phyloP scores from a whole-genome alignment of 2,888 invertebrate species.

The Sylvicola cinctus region DNA sequence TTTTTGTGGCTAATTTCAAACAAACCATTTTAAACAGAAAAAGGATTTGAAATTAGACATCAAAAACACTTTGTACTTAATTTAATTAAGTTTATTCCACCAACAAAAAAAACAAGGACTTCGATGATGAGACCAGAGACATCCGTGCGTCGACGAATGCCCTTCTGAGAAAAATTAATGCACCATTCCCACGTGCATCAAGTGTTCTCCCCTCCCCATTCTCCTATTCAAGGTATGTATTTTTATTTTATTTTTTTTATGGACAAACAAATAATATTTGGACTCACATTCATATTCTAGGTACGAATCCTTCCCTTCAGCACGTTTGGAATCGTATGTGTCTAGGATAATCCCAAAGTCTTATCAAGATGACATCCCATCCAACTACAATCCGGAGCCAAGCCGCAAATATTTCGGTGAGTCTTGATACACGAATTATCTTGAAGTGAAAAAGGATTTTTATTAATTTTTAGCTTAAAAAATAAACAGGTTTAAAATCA shows the following conservation, averaged over 20 bases:
- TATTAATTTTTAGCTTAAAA: too few species aligned
- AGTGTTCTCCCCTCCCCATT: conserved; percentile 29
- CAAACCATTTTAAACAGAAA: too few species aligned
- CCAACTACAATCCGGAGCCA: neutral
- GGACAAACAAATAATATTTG: conserved; percentile 6
- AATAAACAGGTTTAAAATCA: too few species aligned
- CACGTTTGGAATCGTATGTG: neutral
- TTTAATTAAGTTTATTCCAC: too few species aligned
- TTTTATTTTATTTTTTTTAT: conserved; percentile 5
- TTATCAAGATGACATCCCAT: neutral
- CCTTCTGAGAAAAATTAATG: conserved; percentile 51
- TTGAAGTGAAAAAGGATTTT: neutral
- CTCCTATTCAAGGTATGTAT: conserved; percentile 18
- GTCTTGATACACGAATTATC: neutral
- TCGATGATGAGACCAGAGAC: conserved; percentile 62
- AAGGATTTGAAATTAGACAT: too few species aligned
- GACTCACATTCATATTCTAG: neutral
- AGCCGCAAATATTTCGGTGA: conserved; percentile 2
- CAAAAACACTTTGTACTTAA: too few species aligned
- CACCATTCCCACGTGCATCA: conserved; percentile 49
- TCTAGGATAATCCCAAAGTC: neutral
- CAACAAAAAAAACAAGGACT: conserved; percentile 31
- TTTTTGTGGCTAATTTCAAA: too few species aligned
- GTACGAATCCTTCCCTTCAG: conserved; percentile 28
- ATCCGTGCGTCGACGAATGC: conserved; percentile 61